Evolutionary conservation across 2,113 vertebrate genomes (phyloP), one percentile per base, ranked within the genome.

Genomic region (Polypterus senegalus): DNA sequence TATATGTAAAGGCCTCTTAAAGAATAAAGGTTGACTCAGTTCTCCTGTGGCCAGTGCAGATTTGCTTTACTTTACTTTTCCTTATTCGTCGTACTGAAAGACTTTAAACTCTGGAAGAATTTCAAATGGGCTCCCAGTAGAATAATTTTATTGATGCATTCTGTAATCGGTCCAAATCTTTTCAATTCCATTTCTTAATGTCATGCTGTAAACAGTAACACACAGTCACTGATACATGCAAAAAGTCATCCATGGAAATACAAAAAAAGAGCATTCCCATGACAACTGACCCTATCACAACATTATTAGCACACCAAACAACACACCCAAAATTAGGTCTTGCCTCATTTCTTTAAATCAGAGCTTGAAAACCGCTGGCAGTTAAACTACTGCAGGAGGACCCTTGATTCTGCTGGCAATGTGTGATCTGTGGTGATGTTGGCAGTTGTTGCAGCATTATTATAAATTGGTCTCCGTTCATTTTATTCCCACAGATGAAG

Each of bases 221-320:
- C 27, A 27, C 27, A 27, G 43, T 7, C 48, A 56, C 56, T 46
- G 5, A 3, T 27, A 11, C 48, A 4, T n/a, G 45, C 44, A 7
- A 51, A 49, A 9, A 46, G 45, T 9, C 27, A 62, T 59, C 49
- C 49, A 49, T 3, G 48, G 49, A 57, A 59, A 57, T 46, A 11
- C 57, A 47, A 47, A 53, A 52, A 27, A 27, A 27, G 4, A 61
- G 61, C 57, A 63, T 60, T 56, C 3, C 61, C 64, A 65, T 65
- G 59, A 61, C 59, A 65, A 69, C 62, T 8, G 54, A 68, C 57
- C 48, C 27, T 49, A 68, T 62, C 58, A 65, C 60, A 65, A 62
- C 48, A 64, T 9, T 54, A 44, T 6, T 9, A 6, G 61, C 56
- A 54, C 46, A 54, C 49, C 27, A 55, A 66, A 59, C 60, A 57